A percentile compares a stretch with the other conserved stretches of the same genome.
Evolutionary conservation across 2,113 vertebrate species (phyloP).

Genomic region (Myocastor coypus): DNA sequence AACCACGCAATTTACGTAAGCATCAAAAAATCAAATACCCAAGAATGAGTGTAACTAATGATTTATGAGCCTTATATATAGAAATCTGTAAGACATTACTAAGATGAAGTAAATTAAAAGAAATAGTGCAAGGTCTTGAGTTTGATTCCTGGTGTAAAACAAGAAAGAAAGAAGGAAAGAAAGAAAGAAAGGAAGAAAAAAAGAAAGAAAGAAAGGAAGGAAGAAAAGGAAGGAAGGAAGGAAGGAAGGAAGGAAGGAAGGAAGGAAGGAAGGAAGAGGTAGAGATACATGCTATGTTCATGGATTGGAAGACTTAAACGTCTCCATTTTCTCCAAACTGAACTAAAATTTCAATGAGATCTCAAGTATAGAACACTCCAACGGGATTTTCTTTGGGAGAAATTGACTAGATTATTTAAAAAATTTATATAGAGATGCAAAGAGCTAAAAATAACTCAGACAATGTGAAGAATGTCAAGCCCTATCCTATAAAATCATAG

Average conservation of each 20-base stretch:
- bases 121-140: neutral
- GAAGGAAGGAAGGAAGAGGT: neutral
- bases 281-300: neutral
- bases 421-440: neutral
- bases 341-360: conserved; percentile 7
- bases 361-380: neutral
- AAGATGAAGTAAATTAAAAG: neutral
- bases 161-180: no score
- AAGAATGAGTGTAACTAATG: neutral
- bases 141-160: no score
- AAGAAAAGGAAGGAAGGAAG: no score
- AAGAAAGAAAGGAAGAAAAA: no score
- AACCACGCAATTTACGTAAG: neutral
- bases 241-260: no score
- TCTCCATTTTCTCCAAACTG: neutral
- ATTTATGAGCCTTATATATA: neutral
- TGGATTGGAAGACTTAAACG: neutral
- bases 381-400: neutral
- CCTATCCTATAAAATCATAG: neutral
- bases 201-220: no score
- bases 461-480: neutral
- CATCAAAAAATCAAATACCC: conserved; percentile 1
- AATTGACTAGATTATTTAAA: neutral
- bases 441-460: neutral
- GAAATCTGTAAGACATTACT: neutral